Percentiles rank a stretch among this genome's conserved stretches.
These are phyloP conservation scores for Drosophila mercatorum DNA, from an alignment of 2,888 invertebrate species.

Conservation along the genomic window DNA sequence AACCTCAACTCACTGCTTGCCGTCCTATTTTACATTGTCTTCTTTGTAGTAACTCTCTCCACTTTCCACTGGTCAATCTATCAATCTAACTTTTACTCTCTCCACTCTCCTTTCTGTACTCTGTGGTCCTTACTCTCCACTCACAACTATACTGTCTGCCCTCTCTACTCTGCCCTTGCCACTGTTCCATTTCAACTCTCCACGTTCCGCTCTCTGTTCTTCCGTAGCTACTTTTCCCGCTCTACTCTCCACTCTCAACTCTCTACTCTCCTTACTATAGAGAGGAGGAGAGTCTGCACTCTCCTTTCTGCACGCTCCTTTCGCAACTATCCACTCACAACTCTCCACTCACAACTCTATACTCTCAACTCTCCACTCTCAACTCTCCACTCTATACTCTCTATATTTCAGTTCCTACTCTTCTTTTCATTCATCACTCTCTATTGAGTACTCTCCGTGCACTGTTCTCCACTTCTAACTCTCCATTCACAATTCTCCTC, in stretches of 20 bases:
- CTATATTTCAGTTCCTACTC: not conserved
- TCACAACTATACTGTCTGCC: not conserved
- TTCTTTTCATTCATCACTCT: not conserved
- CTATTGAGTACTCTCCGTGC: not conserved
- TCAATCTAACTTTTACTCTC: too few relatives aligned
- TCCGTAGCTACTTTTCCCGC: too few relatives aligned
- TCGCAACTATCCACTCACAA: too few relatives aligned
- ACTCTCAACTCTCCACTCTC: not conserved
- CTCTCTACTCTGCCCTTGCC: not conserved
- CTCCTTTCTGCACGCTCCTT: not conserved
- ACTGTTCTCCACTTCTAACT: not conserved
- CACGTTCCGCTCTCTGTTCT: not conserved
- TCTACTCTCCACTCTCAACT: not conserved
- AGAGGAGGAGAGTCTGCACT: not conserved
- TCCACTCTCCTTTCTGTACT: not conserved
- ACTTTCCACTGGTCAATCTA: not conserved
- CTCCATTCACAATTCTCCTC: not conserved
- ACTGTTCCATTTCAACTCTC: too few relatives aligned
- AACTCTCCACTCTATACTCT: not conserved
- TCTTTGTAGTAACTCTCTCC: not conserved
- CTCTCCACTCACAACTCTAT: not conserved
- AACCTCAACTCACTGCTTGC: not conserved
- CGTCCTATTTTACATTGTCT: not conserved
- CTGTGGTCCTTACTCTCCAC: not conserved
- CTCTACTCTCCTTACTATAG: not conserved